Conservation (phyloP, 2,888 invertebrate species). For the Caenorhabditis sp. region DNA sequence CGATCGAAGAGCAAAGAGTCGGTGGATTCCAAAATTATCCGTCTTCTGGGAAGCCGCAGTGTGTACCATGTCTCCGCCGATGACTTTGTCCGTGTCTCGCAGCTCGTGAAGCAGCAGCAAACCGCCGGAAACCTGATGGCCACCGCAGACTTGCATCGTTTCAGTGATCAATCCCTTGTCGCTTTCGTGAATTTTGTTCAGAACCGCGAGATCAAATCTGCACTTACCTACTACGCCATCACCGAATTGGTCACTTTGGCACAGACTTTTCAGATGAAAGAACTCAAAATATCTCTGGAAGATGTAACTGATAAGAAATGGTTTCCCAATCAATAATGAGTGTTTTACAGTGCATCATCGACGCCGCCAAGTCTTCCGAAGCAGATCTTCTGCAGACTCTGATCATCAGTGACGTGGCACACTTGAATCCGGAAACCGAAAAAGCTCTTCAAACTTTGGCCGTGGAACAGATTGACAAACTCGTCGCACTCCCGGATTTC, state of each 20-base stretch:
- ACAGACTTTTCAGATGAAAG: constrained; percentile 61
- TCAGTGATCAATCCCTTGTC: constrained; percentile 61
- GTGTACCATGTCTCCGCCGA: constrained; percentile 61
- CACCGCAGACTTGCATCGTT: constrained; percentile 52
- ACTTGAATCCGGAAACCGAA: constrained; percentile 52
- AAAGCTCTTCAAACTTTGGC: constrained; percentile 44
- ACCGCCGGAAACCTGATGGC: constrained; percentile 50
- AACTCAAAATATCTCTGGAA: constrained; percentile 46
- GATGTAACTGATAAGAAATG: constrained; percentile 18
- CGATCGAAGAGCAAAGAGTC: no score
- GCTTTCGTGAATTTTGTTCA: constrained; percentile 59
- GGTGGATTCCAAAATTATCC: constrained; percentile 40
- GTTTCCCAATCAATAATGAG: no score
- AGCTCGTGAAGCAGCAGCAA: constrained; percentile 56
- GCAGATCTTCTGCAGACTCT: constrained; percentile 58
- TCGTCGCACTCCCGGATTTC: constrained; percentile 57
- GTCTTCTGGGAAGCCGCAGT: constrained; percentile 56
- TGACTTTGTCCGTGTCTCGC: constrained; percentile 51
- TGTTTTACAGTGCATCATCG: constrained; percentile 45
- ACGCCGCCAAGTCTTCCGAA: constrained; percentile 49
- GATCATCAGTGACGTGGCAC: constrained; percentile 56
- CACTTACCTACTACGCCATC: constrained; percentile 56
- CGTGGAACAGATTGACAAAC: constrained; percentile 47
- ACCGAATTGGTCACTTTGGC: constrained; percentile 58
- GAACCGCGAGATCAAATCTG: constrained; percentile 30